Percentiles rank a stretch among this genome's conserved stretches.
These are phyloP conservation scores for Pelecanoides urinatrix DNA, from an alignment of 2,113 vertebrate genomes.

Conservation along the genomic window DNA sequence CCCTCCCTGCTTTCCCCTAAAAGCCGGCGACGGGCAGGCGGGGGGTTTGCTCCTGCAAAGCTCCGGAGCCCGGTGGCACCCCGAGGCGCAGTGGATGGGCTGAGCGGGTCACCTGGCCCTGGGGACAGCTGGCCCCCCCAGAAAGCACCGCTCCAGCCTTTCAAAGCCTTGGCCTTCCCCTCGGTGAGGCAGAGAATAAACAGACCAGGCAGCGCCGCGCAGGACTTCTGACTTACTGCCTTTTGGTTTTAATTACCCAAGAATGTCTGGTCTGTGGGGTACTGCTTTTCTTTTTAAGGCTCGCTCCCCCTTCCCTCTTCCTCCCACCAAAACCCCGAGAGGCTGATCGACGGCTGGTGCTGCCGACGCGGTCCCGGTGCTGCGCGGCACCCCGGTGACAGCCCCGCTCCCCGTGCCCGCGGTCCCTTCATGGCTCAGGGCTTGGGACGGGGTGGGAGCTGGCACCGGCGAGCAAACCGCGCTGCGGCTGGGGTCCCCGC, in stretches of 20 bases:
- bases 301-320: background rate
- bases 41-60: background rate
- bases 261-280: constrained; percentile 53
- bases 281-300: background rate
- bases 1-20: background rate
- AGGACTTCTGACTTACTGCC: background rate
- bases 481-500: background rate
- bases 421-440: rapidly evolving
- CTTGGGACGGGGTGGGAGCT: background rate
- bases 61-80: background rate
- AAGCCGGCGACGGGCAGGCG: rapidly evolving
- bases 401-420: rapidly evolving
- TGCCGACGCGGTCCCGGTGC: rapidly evolving
- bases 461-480: rapidly evolving
- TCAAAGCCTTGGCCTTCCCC: background rate
- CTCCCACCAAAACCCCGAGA: background rate
- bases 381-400: rapidly evolving
- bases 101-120: background rate
- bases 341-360: background rate
- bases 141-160: background rate
- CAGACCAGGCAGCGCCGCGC: background rate
- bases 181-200: constrained; percentile 12
- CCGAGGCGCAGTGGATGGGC: background rate
- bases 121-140: background rate
- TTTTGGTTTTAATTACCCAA: constrained; percentile 61